Evolutionary conservation across 2,797 vertebrate species (phyloP), one percentile per base, ranked within the genome.

Genomic region (Propithecus deckenii): DNA sequence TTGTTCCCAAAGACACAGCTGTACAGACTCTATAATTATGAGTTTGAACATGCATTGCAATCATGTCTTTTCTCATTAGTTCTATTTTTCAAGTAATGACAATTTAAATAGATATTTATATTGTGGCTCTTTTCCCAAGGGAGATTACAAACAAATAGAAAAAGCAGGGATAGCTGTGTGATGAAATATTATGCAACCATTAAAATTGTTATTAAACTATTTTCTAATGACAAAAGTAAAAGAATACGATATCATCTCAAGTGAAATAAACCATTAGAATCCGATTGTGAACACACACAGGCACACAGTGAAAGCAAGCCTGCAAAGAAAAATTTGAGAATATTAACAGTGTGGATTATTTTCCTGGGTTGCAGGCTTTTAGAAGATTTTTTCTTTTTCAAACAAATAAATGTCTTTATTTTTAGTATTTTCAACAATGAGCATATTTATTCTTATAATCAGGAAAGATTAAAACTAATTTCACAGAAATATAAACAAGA

Each of bases 81-180:
- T 12, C 14, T 86, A 35, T 75, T 93, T 95, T 79, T 76, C 10
- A 89, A 87, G 76, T 35, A 86, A 74, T 59, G 50, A 18, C 55
- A 91, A 76, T 78, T 87, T 74, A 74, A 94, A 88, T 7, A 83
- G 76, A 35, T 41, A 22, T 88, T 95, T 57, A 55, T n/a, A 81
- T 30, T 57, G 12, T 71, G 32, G 5, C 3, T 61, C 14, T 52
- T 94, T 91, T 72, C 61, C 10, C 74, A 8, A 46, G 20, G 13
- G 78, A 25, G 12, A 50, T 75, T 86, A 50, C 74, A 93, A 69
- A 92, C 35, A 92, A 28, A 9, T 10, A 38, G 20, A 74, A 84
- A 75, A 46, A 74, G 12, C 9, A 32, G 22, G 14, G 13, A 43
- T 50, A 76, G 30, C 6, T 63, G 48, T 13, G 17, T 81, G 75